These are phyloP conservation scores for Babyrousa celebensis DNA, from an alignment of 2,797 vertebrate species.

Conservation along the genomic window DNA sequence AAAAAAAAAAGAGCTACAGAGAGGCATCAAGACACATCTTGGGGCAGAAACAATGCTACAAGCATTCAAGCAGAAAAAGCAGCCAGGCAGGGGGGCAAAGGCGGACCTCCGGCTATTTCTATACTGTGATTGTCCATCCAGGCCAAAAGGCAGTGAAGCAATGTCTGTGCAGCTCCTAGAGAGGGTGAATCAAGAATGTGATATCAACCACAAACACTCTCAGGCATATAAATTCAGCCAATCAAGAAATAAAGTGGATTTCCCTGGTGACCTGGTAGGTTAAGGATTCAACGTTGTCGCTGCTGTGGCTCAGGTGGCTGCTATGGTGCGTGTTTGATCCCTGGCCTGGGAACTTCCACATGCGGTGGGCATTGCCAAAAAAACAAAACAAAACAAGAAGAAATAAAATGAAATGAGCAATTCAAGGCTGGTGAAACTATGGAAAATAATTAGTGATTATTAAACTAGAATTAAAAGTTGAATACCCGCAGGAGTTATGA, in stretches of 20 bases:
- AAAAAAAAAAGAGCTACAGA: not conserved
- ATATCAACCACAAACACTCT: constrained; percentile 13
- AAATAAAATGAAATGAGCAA: not conserved
- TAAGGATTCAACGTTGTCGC: too few relatives aligned
- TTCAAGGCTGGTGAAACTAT: constrained; percentile 6
- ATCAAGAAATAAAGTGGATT: not conserved
- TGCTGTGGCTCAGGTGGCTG: too few relatives aligned
- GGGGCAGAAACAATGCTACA: not conserved
- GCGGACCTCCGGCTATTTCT: not conserved
- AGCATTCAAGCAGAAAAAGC: not conserved
- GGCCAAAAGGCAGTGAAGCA: not conserved
- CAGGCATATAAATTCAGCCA: constrained; percentile 8
- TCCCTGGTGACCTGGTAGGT: too few relatives aligned
- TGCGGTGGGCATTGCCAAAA: not conserved
- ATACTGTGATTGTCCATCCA: not conserved
- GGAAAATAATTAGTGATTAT: constrained; percentile 37
- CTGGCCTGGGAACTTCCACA: too few relatives aligned
- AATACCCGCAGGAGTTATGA: not conserved
- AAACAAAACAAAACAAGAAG: not conserved
- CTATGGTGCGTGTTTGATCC: too few relatives aligned
- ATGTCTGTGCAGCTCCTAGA: not conserved
- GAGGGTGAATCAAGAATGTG: not conserved
- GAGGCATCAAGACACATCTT: not conserved
- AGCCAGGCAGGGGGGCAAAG: not conserved
- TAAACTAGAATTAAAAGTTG: constrained; percentile 28